Evolutionary conservation across 2,113 vertebrate species (phyloP).

Genomic region (Condylura cristata): DNA sequence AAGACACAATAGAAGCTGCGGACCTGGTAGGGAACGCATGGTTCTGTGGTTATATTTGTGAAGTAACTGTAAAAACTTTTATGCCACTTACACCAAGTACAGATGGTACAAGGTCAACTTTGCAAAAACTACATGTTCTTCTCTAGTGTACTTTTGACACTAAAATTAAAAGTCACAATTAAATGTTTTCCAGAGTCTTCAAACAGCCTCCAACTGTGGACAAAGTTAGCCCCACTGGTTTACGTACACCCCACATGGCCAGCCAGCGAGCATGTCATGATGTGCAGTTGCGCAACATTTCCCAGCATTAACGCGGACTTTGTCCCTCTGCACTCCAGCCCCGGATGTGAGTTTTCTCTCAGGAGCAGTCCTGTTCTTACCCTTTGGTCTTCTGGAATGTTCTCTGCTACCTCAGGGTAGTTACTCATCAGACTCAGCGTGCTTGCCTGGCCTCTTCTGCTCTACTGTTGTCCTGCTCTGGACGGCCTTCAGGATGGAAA

Average conservation of each 20-base stretch:
- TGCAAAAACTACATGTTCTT: conserved; percentile 14
- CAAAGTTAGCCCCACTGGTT: neutral
- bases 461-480: neutral
- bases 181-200: neutral
- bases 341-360: neutral
- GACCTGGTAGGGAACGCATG: neutral
- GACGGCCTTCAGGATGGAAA: neutral
- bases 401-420: neutral
- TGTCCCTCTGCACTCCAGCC: neutral
- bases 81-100: neutral
- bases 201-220: neutral
- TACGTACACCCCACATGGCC: neutral
- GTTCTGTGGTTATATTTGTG: neutral
- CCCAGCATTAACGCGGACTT: neutral
- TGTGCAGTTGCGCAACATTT: neutral
- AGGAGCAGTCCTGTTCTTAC: neutral
- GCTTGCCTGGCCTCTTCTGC: neutral
- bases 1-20: neutral
- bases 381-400: neutral
- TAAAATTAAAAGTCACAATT: conserved; percentile 7
- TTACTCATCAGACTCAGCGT: neutral
- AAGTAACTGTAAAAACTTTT: conserved; percentile 9
- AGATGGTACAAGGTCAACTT: neutral
- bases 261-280: neutral
- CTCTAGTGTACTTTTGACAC: conserved; percentile 8